phyloP scores from a whole-genome alignment of 1,140 invertebrate genomes.

The Brachystomella parvula region DNA sequence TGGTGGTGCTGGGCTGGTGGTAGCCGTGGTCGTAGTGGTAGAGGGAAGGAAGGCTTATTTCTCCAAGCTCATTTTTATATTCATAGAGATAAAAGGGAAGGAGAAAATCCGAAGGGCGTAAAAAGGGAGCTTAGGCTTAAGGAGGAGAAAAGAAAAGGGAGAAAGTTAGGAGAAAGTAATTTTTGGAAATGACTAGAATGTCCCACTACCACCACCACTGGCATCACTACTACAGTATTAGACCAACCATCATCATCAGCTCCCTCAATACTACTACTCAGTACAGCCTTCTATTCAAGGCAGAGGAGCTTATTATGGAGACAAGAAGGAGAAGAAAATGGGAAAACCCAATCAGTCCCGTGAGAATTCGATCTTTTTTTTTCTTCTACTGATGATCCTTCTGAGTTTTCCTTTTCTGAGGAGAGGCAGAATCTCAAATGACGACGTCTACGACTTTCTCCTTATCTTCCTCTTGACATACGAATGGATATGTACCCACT shows the following conservation, averaged over 20 bases:
- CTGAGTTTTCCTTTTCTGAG: background rate
- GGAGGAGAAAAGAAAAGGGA: background rate
- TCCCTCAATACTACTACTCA: too few species aligned
- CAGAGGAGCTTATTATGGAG: background rate
- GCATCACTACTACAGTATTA: too few species aligned
- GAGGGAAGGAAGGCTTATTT: background rate
- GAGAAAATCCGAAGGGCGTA: too few species aligned
- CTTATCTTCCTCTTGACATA: background rate
- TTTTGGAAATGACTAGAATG: background rate
- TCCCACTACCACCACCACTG: background rate
- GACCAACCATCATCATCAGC: too few species aligned
- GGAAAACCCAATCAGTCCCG: constrained; percentile 9
- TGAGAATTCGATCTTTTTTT: constrained; percentile 3
- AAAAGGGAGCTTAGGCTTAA: too few species aligned
- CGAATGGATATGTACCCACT: constrained; percentile 4
- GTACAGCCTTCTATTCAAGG: too few species aligned
- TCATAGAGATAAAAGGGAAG: background rate
- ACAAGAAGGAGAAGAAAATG: background rate
- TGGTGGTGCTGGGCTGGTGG: background rate
- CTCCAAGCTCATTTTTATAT: background rate
- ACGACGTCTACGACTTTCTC: constrained; percentile 11
- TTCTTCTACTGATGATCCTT: background rate
- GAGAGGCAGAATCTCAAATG: too few species aligned
- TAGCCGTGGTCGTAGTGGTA: background rate
- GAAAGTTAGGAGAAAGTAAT: constrained; percentile 2